Evolutionary conservation across 2,113 vertebrate species (phyloP).

Genomic region (Ctenomys sociabilis): DNA sequence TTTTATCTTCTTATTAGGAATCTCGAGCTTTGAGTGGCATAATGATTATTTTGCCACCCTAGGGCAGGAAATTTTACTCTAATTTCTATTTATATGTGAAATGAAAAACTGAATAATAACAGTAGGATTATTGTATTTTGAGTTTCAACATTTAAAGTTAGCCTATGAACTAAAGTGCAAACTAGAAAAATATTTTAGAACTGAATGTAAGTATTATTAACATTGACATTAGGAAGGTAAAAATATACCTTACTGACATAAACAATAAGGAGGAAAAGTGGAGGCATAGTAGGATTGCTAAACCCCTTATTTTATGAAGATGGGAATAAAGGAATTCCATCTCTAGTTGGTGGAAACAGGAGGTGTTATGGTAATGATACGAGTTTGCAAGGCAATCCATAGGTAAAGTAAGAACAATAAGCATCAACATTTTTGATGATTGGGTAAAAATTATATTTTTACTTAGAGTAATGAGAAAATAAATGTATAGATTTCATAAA

Average conservation of each 20-base stretch:
- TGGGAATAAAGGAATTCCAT: neutral
- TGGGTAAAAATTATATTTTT: neutral
- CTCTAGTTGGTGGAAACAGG: neutral
- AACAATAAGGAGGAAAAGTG: neutral
- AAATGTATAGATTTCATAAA: slow-evolving; percentile 11
- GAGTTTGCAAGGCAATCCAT: neutral
- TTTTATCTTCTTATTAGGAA: slow-evolving; percentile 8
- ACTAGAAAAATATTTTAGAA: neutral
- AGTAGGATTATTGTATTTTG: neutral
- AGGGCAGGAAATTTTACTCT: neutral
- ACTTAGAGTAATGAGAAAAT: neutral
- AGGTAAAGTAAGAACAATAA: slow-evolving; percentile 42
- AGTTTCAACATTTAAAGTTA: slow-evolving; percentile 26
- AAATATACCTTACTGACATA: neutral
- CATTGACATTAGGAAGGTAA: neutral
- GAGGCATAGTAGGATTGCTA: neutral
- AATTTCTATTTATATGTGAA: neutral
- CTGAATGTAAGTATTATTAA: slow-evolving; percentile 5
- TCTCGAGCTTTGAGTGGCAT: neutral
- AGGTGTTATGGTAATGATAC: neutral
- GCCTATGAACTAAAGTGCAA: neutral
- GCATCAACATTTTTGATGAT: neutral
- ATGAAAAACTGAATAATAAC: neutral
- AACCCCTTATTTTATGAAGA: neutral
- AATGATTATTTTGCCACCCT: neutral